Base-by-base conservation (phyloP, 2,888 invertebrate species). In the Sesamia inferens region DNA sequence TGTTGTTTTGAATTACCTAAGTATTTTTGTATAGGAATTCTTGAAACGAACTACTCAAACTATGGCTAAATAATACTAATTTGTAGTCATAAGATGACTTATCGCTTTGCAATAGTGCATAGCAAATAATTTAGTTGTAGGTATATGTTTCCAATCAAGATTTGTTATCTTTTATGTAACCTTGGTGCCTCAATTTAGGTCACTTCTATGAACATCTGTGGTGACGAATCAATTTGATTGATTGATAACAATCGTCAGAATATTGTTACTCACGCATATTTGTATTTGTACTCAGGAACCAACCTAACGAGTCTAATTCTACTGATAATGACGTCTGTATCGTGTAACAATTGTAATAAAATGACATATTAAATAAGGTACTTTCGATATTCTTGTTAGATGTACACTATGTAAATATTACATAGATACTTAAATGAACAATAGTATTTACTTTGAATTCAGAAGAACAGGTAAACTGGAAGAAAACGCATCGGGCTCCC, bases 161-260 rank as follows among this genome's bases (percentile, higher is more conserved):
- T 51, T 14, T 44, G 44, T 44, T 19, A 59, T 47, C 10, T 16
- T 47, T 54, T 24, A 14, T 39, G 11, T 54, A 16, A 66, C 54
- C 54, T 48, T 55, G 54, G 14, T 24, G 13, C 13, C 10, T 61
- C 39, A 54, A 24, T 48, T 74, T 66, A 61, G 39, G 47, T 14
- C 11, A 54, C 16, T 51, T 54, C 5, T 59, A 54, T 42, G 51
- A 59, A 59, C 47, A 55, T 16, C 22, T 74, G 74, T 19, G 19
- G 59, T 39, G 31, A 54, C 59, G n/a, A 16, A 66, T 11, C 51
- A 1, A 39, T 19, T 64, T 54, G 31, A 65, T 74, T 74, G 59
- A 47, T n/a, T 64, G 48, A 59, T 74, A 74, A 61, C 61, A 61
- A 66, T 55, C n/a, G 47, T 24, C 61, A 54, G 66, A 66, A 55